A percentile compares a stretch with the other conserved stretches of the same genome.
Evolutionary conservation across 2,888 invertebrate genomes (phyloP).

Genomic region (Willowsia nigromaculata): DNA sequence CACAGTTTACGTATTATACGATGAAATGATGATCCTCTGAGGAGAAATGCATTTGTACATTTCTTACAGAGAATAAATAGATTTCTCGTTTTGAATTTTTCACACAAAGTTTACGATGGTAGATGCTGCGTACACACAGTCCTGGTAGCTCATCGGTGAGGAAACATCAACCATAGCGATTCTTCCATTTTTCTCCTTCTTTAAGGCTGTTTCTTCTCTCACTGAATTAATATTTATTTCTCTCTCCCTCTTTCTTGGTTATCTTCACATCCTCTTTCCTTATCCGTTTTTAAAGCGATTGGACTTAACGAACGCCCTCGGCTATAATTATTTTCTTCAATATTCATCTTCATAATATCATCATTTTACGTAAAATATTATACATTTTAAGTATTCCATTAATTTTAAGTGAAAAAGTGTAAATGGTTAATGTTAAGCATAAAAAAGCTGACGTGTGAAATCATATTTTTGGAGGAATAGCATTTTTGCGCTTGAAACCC

Average conservation of each 20-base stretch:
- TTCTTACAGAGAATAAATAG: background rate
- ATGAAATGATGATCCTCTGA: background rate
- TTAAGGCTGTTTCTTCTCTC: background rate
- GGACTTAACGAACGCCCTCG: background rate
- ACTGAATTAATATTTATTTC: slow-evolving; percentile 1
- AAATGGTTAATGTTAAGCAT: background rate
- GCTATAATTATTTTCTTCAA: background rate
- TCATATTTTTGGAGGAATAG: background rate
- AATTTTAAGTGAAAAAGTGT: slow-evolving; percentile 29
- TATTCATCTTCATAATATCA: too few species aligned
- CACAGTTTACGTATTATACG: background rate
- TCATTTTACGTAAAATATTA: background rate
- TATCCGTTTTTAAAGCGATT: background rate
- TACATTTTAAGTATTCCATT: background rate
- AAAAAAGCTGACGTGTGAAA: slow-evolving; percentile 10
- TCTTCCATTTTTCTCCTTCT: slow-evolving; percentile 50
- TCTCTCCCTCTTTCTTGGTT: background rate
- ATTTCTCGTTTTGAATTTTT: too few species aligned
- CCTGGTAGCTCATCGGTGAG: slow-evolving; percentile 51
- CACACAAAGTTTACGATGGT: too few species aligned
- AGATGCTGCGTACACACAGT: slow-evolving; percentile 16
- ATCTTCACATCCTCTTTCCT: background rate
- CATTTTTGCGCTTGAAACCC: background rate
- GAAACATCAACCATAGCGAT: slow-evolving; percentile 39
- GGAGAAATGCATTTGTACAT: background rate